Base-by-base conservation (phyloP, 2,113 vertebrate genomes). In the Conger conger region DNA sequence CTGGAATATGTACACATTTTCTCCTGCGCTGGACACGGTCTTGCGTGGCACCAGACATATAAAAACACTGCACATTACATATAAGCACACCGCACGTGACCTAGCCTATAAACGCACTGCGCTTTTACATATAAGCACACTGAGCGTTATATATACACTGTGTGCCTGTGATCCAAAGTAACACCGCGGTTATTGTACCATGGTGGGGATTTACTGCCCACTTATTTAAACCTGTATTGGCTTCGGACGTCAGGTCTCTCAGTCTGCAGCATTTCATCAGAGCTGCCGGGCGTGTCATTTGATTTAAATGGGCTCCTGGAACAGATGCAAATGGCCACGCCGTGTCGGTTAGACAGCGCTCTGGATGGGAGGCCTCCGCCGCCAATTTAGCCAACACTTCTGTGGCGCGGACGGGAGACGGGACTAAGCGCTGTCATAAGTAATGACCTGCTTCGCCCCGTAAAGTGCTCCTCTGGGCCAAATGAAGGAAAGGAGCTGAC, bases 401-500 rank as follows among this genome's bases (percentile, higher is more conserved):
- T 86, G 89, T 87, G 85, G 92, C 85, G 78, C 45, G 92, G 91
- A 93, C 93, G 92, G 91, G 89, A 92, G 91, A 88, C 88, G 91
- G 93, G 92, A 95, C 93, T 93, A 93, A 94, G 94, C 42, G 83
- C 79, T 33, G 86, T 91, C 89, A 40, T 94, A 96, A 97, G 91
- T 95, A 94, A 97, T 94, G 92, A 90, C 89, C 89, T 86, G 89
- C 91, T 90, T 94, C 93, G 92, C 93, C 94, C 92, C 86, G 92
- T 91, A 96, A 95, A 96, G 88, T 82, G 93, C 90, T 92, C 93
- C 93, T 91, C 88, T 87, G 94, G 93, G 94, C 15, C n/a, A 94
- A 96, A 96, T 86, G 83, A 73, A 33, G 30, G 68, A 73, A 90
- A 60, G 87, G 54, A 88, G 88, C 93, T 94, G 93, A 95, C 93